Conservation (phyloP, 2,888 invertebrate genomes). For the Nasonovia ribisnigri region DNA sequence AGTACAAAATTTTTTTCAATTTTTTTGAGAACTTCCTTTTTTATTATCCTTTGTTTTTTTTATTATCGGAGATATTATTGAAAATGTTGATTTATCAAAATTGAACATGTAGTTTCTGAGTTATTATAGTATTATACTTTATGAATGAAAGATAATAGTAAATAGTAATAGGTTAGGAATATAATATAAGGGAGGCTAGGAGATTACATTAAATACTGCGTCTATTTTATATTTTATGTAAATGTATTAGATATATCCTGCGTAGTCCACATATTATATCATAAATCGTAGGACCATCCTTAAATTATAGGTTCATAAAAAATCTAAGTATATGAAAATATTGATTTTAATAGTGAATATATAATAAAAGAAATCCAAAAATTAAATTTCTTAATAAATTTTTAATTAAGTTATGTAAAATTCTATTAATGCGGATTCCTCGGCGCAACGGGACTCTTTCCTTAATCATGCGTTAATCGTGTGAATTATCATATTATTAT, state of each 20-base stretch:
- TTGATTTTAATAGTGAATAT: background rate
- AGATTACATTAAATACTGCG: background rate
- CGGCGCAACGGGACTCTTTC: background rate
- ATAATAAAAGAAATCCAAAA: background rate
- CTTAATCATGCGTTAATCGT: background rate
- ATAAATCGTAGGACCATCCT: background rate
- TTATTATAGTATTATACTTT: background rate
- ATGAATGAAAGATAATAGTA: background rate
- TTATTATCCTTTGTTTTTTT: background rate
- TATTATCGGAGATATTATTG: background rate
- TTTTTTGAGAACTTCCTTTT: too few species aligned
- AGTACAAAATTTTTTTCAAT: background rate
- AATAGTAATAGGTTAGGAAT: background rate
- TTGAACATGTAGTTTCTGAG: background rate
- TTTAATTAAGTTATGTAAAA: background rate
- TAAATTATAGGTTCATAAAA: background rate
- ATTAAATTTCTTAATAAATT: background rate
- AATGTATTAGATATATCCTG: background rate
- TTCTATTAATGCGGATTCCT: background rate
- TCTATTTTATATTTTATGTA: background rate
- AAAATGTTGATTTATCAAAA: background rate
- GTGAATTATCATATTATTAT: too few species aligned
- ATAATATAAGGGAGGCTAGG: background rate
- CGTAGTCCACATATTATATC: too few species aligned
- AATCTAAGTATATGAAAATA: background rate